Percentiles rank a stretch among this genome's conserved stretches.
phyloP scores from a whole-genome alignment of 2,797 vertebrate genomes.

The Ptychadena robeensis region DNA sequence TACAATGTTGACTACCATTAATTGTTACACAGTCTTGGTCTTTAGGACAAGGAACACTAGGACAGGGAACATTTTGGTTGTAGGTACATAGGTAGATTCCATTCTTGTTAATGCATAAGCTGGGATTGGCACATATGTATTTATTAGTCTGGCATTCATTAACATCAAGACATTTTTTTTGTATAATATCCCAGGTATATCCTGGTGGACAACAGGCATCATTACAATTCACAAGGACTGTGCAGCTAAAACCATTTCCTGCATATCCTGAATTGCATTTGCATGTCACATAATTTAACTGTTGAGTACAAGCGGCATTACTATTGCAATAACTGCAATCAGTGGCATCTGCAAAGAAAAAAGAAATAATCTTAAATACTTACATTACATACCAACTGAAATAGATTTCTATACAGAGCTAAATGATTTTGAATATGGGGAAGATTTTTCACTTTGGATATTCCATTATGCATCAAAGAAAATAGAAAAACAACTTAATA shows the following conservation, averaged over 20 bases:
- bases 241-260: slow-evolving; percentile 22
- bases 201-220: not conserved
- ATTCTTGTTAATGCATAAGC: not conserved
- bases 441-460: too few relatives aligned
- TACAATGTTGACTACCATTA: not conserved
- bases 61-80: not conserved
- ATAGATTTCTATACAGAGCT: too few relatives aligned
- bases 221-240: not conserved
- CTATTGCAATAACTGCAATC: not conserved
- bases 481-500: too few relatives aligned
- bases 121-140: not conserved
- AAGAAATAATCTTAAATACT: not conserved
- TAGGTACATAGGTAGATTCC: slow-evolving; percentile 2
- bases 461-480: too few relatives aligned
- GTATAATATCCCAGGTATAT: not conserved
- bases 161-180: not conserved
- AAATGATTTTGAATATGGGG: too few relatives aligned
- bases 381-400: too few relatives aligned
- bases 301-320: not conserved
- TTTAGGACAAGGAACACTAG: not conserved
- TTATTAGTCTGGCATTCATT: not conserved
- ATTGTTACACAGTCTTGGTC: not conserved
- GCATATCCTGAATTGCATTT: not conserved
- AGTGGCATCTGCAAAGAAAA: slow-evolving; percentile 9
- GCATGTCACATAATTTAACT: not conserved